phyloP scores from a whole-genome alignment of 2,888 invertebrate genomes.

The Chrysolina haemoptera region DNA sequence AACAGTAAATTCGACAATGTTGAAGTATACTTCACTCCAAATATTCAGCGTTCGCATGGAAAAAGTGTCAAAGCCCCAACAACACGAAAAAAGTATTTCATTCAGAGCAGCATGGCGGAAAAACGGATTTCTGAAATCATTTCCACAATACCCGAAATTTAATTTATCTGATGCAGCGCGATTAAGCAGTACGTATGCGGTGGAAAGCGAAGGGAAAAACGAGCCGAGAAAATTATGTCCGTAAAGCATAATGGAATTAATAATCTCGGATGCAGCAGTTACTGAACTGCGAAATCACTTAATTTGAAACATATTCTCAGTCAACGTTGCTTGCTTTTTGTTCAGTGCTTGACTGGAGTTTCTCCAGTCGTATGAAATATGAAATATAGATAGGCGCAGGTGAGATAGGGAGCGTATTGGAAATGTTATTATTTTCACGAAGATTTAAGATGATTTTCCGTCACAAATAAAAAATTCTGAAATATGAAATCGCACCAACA shows the following conservation, averaged over 20 bases:
- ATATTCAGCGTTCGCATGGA: not conserved
- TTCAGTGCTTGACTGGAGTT: not conserved
- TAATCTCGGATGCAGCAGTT: slow-evolving; percentile 59
- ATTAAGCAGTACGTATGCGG: slow-evolving; percentile 53
- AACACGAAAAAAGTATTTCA: not conserved
- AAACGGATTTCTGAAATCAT: slow-evolving; percentile 49
- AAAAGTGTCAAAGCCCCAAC: not conserved
- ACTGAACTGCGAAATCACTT: slow-evolving; percentile 60
- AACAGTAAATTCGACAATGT: not conserved
- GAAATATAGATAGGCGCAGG: not conserved
- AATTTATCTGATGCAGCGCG: slow-evolving; percentile 57
- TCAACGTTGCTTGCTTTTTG: slow-evolving; percentile 39
- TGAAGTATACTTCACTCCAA: not conserved
- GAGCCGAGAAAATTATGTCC: slow-evolving; percentile 54
- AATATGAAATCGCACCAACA: too few relatives aligned
- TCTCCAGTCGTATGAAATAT: not conserved
- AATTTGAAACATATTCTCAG: slow-evolving; percentile 58
- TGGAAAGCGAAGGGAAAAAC: slow-evolving; percentile 29
- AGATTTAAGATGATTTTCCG: too few relatives aligned
- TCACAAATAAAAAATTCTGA: too few relatives aligned
- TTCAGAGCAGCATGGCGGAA: slow-evolving; percentile 15
- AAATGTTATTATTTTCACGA: too few relatives aligned
- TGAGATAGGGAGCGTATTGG: too few relatives aligned
- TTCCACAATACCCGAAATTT: slow-evolving; percentile 53
- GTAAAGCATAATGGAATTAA: slow-evolving; percentile 61